These are phyloP conservation scores for Novumbra hubbsi DNA, from an alignment of 2,797 vertebrate genomes.

Conservation along the genomic window DNA sequence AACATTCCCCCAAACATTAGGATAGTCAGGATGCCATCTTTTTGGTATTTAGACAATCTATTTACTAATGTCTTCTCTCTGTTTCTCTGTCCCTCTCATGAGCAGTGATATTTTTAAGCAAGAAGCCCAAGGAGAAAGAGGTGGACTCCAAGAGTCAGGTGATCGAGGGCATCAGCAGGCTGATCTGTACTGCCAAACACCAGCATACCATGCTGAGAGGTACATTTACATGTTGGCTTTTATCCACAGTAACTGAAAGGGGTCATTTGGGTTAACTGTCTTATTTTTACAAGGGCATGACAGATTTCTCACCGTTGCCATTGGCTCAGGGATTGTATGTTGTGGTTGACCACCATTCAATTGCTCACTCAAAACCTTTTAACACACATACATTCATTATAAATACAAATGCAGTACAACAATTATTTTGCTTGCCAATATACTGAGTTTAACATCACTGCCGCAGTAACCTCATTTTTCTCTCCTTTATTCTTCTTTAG, in stretches of 20 bases:
- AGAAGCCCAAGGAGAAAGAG: conserved; percentile 82
- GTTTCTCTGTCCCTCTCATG: conserved; percentile 1
- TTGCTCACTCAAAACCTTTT: no score
- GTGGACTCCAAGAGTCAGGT: conserved; percentile 83
- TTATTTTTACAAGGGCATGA: no score
- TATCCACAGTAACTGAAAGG: no score
- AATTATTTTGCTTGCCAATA: background rate
- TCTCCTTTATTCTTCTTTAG: conserved; percentile 46
- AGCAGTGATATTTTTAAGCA: conserved; percentile 80
- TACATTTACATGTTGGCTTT: conserved; percentile 11
- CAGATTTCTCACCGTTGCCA: no score
- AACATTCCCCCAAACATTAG: no score
- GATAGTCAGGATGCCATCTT: no score
- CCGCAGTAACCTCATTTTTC: background rate
- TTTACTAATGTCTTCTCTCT: background rate
- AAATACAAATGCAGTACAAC: background rate
- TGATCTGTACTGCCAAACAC: conserved; percentile 83
- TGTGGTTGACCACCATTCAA: no score
- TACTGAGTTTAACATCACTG: background rate
- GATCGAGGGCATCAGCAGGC: conserved; percentile 81
- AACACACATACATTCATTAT: background rate
- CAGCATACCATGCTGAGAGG: conserved; percentile 77
- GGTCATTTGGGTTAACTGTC: no score
- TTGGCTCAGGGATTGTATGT: no score
- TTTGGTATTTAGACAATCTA: background rate